phyloP scores from a whole-genome alignment of 1,140 invertebrate genomes.

The Tetragonula clypearis region DNA sequence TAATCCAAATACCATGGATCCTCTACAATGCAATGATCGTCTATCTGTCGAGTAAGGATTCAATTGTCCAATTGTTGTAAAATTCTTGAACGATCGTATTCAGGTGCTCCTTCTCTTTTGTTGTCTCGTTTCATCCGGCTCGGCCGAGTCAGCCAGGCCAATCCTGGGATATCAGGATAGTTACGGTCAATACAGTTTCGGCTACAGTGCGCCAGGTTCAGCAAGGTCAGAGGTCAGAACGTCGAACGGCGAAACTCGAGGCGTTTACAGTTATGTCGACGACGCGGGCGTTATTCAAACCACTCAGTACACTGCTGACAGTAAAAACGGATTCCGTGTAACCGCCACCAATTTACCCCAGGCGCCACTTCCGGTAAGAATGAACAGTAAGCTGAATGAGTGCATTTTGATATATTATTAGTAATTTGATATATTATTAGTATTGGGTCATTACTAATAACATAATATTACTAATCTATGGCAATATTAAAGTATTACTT shows the following conservation, averaged over 20 bases:
- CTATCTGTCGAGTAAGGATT: background rate
- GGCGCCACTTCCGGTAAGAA: constrained; percentile 67
- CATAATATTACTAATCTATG: too few relatives aligned
- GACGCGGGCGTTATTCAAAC: constrained; percentile 80
- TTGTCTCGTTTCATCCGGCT: constrained; percentile 7
- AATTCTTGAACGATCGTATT: background rate
- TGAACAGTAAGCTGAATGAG: background rate
- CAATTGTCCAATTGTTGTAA: background rate
- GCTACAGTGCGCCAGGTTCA: constrained; percentile 80
- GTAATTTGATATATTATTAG: background rate
- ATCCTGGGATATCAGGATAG: constrained; percentile 81
- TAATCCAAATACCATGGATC: too few relatives aligned
- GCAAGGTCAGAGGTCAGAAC: constrained; percentile 80
- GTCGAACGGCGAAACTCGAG: constrained; percentile 71
- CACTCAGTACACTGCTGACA: constrained; percentile 74
- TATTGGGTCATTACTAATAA: background rate
- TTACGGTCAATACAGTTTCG: constrained; percentile 82
- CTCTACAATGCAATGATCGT: too few relatives aligned
- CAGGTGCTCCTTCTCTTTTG: constrained; percentile 28
- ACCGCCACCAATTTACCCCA: constrained; percentile 82
- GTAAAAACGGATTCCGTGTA: constrained; percentile 80
- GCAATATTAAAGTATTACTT: too few relatives aligned
- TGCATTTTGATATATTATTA: background rate
- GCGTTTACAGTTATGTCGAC: constrained; percentile 82
- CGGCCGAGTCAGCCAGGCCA: constrained; percentile 3